Evolutionary conservation across 2,113 vertebrate genomes (phyloP).

Genomic region (Xenotilapia caudafasciata): DNA sequence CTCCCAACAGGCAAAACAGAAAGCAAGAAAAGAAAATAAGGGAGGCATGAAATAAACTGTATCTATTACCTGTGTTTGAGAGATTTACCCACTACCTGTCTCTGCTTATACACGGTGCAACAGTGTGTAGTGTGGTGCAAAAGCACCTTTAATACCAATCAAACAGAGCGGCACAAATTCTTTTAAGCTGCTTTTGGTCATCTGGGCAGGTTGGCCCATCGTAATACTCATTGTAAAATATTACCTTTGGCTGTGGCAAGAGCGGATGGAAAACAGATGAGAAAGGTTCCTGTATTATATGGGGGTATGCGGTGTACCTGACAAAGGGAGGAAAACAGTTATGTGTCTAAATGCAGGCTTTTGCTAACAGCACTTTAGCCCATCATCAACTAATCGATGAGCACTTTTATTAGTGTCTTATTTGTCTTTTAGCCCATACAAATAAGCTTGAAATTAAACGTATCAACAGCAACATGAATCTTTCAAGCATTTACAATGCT

Average conservation of each 20-base stretch:
- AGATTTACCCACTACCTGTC: background rate
- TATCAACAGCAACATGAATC: background rate
- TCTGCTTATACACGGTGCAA: background rate
- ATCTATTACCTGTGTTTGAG: background rate
- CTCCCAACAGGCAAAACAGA: background rate
- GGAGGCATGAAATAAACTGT: background rate
- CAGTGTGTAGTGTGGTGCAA: background rate
- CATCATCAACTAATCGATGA: background rate
- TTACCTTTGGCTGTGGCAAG: background rate
- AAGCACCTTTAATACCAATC: slow-evolving; percentile 13
- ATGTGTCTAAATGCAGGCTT: background rate
- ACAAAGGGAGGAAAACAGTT: background rate
- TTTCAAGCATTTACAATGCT: background rate
- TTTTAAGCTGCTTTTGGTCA: slow-evolving; percentile 6
- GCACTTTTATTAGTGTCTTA: background rate
- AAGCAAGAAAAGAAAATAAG: background rate
- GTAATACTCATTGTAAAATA: slow-evolving; percentile 22
- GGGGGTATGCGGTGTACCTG: background rate
- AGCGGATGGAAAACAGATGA: background rate
- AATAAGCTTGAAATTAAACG: background rate
- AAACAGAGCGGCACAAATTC: background rate
- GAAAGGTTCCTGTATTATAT: background rate
- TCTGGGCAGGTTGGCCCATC: background rate
- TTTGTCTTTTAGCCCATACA: background rate
- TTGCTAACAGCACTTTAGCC: background rate